Percentiles rank a stretch among this genome's conserved stretches.
phyloP scores from a whole-genome alignment of 2,113 vertebrate species.

The Acrocephalus arundinaceus region DNA sequence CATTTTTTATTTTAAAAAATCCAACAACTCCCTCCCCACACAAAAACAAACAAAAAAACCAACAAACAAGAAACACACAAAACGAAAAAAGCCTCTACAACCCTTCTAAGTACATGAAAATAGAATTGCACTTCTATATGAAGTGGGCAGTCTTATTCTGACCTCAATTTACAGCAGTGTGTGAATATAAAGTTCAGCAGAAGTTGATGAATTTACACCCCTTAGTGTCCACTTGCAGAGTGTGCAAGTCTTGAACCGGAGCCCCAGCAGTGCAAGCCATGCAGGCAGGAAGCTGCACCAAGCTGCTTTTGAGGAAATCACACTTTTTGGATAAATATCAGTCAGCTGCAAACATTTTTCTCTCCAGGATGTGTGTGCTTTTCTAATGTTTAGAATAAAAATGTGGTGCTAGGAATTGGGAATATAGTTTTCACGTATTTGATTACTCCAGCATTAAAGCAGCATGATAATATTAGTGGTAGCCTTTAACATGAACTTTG shows the following conservation, averaged over 20 bases:
- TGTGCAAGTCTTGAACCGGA: background rate
- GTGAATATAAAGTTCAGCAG: background rate
- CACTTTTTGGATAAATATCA: constrained; percentile 47
- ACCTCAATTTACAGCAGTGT: background rate
- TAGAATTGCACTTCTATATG: background rate
- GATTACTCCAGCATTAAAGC: constrained; percentile 39
- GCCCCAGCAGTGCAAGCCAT: background rate
- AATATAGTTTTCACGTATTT: constrained; percentile 38
- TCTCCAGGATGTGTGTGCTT: constrained; percentile 23
- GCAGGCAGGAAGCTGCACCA: constrained; percentile 34
- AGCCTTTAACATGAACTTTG: constrained; percentile 51
- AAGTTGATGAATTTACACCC: constrained; percentile 35
- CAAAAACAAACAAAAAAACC: background rate
- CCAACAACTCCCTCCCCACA: fast-evolving
- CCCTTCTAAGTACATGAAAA: background rate
- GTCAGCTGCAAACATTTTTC: constrained; percentile 59
- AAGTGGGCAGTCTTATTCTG: background rate
- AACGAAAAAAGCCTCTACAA: background rate
- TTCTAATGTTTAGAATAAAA: constrained; percentile 38
- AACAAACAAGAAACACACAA: too few species aligned
- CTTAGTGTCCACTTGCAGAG: constrained; percentile 27
- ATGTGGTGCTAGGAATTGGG: constrained; percentile 11
- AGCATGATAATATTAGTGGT: constrained; percentile 4
- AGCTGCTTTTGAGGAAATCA: constrained; percentile 61
- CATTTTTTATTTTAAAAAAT: background rate